Percentiles rank a stretch among this genome's conserved stretches.
Conservation (phyloP, 2,113 vertebrate species). For the Podocnemis expansa region DNA sequence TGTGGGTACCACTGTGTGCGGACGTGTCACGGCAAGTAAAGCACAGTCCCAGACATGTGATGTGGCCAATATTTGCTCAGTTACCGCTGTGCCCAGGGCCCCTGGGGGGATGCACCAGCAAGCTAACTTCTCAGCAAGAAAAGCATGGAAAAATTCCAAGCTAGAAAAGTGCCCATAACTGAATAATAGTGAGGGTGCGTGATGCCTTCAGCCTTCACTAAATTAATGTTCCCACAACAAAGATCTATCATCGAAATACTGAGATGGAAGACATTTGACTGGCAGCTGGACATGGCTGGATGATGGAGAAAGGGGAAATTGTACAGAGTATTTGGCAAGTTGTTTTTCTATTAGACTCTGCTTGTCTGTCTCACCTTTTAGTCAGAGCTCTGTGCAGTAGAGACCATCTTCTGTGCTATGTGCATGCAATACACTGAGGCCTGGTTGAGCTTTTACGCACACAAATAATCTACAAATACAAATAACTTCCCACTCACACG, state of each 20-base stretch:
- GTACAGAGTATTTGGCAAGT: neutral
- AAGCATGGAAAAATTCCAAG: neutral
- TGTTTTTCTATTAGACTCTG: conserved; percentile 4
- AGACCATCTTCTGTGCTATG: neutral
- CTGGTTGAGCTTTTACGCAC: neutral
- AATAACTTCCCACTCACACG: neutral
- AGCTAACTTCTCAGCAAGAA: neutral
- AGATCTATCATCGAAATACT: neutral
- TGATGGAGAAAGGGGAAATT: neutral
- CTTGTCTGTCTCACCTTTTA: neutral
- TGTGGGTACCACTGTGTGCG: neutral
- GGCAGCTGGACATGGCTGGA: neutral
- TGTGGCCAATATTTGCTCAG: neutral
- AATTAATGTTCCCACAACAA: neutral
- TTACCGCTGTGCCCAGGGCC: neutral
- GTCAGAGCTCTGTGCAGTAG: neutral
- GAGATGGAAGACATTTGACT: neutral
- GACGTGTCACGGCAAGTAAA: neutral
- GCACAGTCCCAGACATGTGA: conserved; percentile 8
- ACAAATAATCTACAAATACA: neutral
- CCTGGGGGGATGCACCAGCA: neutral
- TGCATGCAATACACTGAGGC: neutral
- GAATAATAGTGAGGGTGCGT: conserved; percentile 8
- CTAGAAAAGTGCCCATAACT: neutral
- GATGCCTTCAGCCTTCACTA: conserved; percentile 4